Percentiles rank a stretch among this genome's conserved stretches.
Evolutionary conservation across 2,113 vertebrate species (phyloP).

Genomic region (Hippotragus niger): DNA sequence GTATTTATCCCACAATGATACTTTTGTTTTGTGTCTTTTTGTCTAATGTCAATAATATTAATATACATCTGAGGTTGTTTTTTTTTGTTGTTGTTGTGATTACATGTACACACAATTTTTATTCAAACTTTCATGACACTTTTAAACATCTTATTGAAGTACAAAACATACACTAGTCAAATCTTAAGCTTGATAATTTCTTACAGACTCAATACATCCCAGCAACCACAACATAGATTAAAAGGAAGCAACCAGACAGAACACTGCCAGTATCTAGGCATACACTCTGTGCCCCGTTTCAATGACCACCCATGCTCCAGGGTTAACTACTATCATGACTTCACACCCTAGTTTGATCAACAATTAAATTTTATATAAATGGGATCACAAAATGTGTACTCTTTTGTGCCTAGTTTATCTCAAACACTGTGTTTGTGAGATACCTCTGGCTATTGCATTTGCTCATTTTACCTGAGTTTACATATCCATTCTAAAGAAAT

Average conservation of each 20-base stretch:
- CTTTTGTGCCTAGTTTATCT: neutral
- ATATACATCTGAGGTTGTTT: neutral
- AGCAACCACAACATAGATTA: neutral
- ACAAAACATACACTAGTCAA: neutral
- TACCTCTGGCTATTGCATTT: neutral
- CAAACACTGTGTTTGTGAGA: no score
- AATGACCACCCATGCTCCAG: no score
- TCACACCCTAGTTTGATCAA: neutral
- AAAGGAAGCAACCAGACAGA: neutral
- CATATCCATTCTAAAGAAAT: neutral
- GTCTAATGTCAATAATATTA: neutral
- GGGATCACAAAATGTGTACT: neutral
- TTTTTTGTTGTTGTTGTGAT: neutral
- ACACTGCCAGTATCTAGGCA: rapidly evolving
- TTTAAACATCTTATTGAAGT: neutral
- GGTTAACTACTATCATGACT: neutral
- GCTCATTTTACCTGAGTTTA: neutral
- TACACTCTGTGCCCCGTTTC: rapidly evolving
- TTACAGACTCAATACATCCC: neutral
- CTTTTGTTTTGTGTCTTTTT: neutral
- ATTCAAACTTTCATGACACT: neutral
- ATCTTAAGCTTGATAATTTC: neutral
- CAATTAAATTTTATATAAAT: neutral
- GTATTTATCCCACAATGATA: neutral
- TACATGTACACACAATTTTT: neutral